Base-by-base conservation (phyloP, 1,140 invertebrate genomes). In the Bilobella aurantiaca region DNA sequence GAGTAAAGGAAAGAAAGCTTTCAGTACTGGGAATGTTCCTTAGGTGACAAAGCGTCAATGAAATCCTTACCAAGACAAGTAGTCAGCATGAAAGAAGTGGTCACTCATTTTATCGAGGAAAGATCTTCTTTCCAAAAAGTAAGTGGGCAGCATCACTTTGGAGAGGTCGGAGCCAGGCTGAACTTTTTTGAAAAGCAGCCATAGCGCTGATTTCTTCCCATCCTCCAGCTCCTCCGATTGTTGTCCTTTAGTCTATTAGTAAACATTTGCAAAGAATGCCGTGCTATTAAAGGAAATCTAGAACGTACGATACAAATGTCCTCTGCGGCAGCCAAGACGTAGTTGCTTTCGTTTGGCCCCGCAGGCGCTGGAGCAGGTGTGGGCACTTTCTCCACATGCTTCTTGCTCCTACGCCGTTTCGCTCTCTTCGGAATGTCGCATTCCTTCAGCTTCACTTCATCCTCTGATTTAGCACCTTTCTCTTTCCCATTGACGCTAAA, bases 121-220 rank as follows among this genome's bases (percentile, higher is more conserved):
- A 1, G 93, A 96, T 62, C 93, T 78, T 21, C 92, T 91, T 75
- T 96, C 93, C 59, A 96, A 75, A 63, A 91, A 90, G 74, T 91
- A 91, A 0, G 89, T 91, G 0, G 93, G 93, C 56, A 96, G 78
- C 8, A 94, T 91, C 30, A 96, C 93, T 79, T 94, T 93, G 58
- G 90, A 93, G n/a, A 96, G 79, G 79, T 96, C 93, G 93, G 96
- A 96, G 23, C 93, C 93, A 23, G 93, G 93, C 27, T 92, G 82
- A 73, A 95, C 90, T 83, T 96, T 93, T 78, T 96, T 96, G 72
- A 96, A 81, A 21, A 96, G 81, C 73, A 88, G 91, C 92, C 93
- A 96, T 74, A 97, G 87, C 31, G 96, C 79, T 27, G 90, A 93
- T 76, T 95, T 96, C 79, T 96, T 94, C 76, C 96, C 93, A 59